Evolutionary conservation across 2,113 vertebrate genomes (phyloP), one percentile per base, ranked within the genome.

Genomic region (Cololabis saira): DNA sequence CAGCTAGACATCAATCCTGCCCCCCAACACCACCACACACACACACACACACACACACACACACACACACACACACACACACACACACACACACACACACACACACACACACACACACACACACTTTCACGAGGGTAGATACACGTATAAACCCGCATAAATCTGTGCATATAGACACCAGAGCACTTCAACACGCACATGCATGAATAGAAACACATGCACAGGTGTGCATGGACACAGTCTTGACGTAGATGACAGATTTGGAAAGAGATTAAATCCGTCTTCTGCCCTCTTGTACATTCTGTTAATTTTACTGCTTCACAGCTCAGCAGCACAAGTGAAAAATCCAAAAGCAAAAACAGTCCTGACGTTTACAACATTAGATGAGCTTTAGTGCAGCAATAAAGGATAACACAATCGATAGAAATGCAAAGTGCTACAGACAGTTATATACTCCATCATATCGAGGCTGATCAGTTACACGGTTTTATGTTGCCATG

Each of bases 1-100:
- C 89, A 89, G 83, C 65, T 17, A 51, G 4, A 2, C 81, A 87
- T 91, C 89, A 86, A 91, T 91, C 82, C 73, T 84, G 62, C 52
- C 44, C 53, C 7, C 78, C 2, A 2, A 2, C 24, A 2, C 24
- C 24, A 2, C 24, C 24, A 2, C 24, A 2, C 24, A 2, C 24
- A 2, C 24, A 27, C 24, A 27, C 24, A 27, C 24, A 27, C 24
- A 27, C 24, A 27, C 24, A 2, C 24, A 2, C 24, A 2, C 24
- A 2, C 24, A 2, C 24, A 2, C 24, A 2, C 24, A 2, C 24
- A 27, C 24, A 27, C 24, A 27, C 24, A 27, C 24, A 27, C 24
- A 27, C 24, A 27, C 24, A 27, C 24, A 27, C 24, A 27, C 24
- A 27, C 24, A 27, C 24, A 27, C 5, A 27, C 24, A 27, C 24